Evolutionary conservation across 2,113 vertebrate species (phyloP), one percentile per base, ranked within the genome.

Genomic region (Sialia sialis): DNA sequence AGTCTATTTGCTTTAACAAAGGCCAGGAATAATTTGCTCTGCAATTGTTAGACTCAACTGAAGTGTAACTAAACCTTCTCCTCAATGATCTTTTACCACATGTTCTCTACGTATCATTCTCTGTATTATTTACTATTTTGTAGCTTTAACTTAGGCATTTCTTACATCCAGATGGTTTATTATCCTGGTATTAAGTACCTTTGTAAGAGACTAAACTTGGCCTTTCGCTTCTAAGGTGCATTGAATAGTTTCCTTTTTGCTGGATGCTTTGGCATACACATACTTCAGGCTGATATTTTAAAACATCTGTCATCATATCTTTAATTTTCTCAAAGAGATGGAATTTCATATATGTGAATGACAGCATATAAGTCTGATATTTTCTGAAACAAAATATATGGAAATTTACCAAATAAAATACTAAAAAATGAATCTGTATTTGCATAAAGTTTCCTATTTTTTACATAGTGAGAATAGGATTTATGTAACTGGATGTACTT

Each of bases 1-100:
- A 94, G 87, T 59, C 92, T 95, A 94, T 95, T 97, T 98, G 76
- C 86, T 96, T 13, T 73, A 95, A 98, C 97, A 98, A 98, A 97
- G n/a, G 25, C 56, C 66, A 84, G 90, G 95, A 93, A 96, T 97
- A 89, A 96, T 88, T 97, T 94, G 77, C 94, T 94, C 48, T 88
- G 77, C 90, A 88, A 95, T 97, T 97, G 97, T 97, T 96, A 96
- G 81, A 64, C 55, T 96, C 84, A 96, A 95, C 41, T 67, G 79
- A 89, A 90, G 80, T 94, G 97, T 96, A 98, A 98, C 90, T 89
- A 84, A 97, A 98, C 13, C 78, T 93, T 70, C 56, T 91, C 81
- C 93, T 97, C 85, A 89, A 92, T 94, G 95, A 96, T 93, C 93
- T 97, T 89, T 88, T 89, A 90, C 87, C 76, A 96, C 93, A 97